phyloP scores from a whole-genome alignment of 2,888 invertebrate species.

The Drosophila fungiperda region DNA sequence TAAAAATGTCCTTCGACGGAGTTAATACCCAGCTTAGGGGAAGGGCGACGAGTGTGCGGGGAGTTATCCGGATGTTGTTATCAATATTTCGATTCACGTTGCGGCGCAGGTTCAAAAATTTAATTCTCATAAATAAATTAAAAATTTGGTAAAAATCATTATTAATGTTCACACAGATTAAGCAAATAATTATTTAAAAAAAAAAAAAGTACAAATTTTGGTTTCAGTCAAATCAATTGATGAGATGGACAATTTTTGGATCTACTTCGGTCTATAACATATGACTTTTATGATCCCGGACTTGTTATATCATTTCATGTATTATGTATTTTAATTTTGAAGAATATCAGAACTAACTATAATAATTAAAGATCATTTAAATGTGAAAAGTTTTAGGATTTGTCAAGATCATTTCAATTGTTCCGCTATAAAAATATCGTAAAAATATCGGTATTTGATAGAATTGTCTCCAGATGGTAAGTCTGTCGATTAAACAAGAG shows the following conservation, averaged over 20 bases:
- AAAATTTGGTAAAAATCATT: neutral
- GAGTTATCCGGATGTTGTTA: conserved; percentile 2
- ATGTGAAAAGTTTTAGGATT: neutral
- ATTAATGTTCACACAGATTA: neutral
- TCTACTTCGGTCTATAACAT: neutral
- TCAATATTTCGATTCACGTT: neutral
- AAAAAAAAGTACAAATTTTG: neutral
- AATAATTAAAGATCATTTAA: neutral
- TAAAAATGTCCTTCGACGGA: conserved; percentile 71
- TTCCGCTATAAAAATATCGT: neutral
- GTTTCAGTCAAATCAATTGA: neutral
- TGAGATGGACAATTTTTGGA: neutral
- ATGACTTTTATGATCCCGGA: neutral
- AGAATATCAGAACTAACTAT: neutral
- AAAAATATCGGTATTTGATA: neutral
- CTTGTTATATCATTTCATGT: neutral
- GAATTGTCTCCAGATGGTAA: neutral
- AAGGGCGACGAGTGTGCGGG: neutral
- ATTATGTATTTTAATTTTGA: neutral
- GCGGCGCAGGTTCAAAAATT: neutral
- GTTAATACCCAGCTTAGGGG: conserved; percentile 13
- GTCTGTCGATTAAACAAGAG: neutral
- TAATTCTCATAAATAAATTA: neutral
- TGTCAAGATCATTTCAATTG: neutral
- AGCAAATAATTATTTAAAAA: neutral